Conservation (phyloP, 2,113 vertebrate genomes). For the Dipodomys stephensi region DNA sequence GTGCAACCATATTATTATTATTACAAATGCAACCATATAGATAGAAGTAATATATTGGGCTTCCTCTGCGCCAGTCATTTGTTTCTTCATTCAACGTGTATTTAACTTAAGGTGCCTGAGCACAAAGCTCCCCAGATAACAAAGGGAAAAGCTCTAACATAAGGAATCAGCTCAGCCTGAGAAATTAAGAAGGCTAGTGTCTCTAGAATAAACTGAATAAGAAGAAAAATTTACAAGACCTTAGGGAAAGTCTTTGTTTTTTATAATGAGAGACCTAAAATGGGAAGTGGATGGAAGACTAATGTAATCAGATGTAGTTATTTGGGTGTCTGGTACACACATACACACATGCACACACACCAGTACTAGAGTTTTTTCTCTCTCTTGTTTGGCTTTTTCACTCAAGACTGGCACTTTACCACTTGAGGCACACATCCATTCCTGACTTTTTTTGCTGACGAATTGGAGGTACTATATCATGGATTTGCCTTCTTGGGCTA, state of each 20-base stretch:
- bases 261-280: background rate
- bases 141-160: background rate
- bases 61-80: background rate
- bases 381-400: no score
- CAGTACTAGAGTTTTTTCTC: no score
- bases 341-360: no score
- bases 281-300: background rate
- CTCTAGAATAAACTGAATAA: background rate
- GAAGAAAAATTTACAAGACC: background rate
- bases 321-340: no score
- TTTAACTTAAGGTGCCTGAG: background rate
- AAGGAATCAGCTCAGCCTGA: background rate
- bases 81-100: background rate
- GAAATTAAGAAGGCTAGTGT: background rate
- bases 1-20: no score
- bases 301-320: background rate
- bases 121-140: background rate
- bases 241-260: background rate
- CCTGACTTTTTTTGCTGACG: no score
- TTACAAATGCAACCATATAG: background rate
- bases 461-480: no score
- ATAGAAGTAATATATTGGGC: background rate
- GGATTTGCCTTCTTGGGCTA: no score
- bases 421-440: no score
- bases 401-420: no score